These are phyloP conservation scores for Protobothrops mucrosquamatus DNA, from an alignment of 2,113 vertebrate genomes.

Conservation along the genomic window DNA sequence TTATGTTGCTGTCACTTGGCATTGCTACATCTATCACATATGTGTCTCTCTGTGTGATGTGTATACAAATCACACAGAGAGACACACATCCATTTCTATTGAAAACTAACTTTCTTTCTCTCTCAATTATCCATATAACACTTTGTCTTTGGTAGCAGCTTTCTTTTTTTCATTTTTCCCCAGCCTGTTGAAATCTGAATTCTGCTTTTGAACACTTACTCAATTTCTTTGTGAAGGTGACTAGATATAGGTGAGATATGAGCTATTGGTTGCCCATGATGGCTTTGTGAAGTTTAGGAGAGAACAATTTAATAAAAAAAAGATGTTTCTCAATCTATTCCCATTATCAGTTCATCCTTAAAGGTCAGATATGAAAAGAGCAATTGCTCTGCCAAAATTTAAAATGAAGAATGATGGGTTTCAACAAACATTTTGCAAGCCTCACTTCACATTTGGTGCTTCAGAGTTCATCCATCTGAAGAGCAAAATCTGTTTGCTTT, in stretches of 20 bases:
- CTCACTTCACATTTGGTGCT: slow-evolving; percentile 14
- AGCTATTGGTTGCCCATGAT: neutral
- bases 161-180: neutral
- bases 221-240: neutral
- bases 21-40: neutral
- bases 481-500: slow-evolving; percentile 18
- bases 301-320: neutral
- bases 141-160: neutral
- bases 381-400: neutral
- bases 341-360: slow-evolving; percentile 8
- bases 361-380: slow-evolving; percentile 20
- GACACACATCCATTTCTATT: neutral
- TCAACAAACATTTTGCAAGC: neutral
- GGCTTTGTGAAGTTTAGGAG: neutral
- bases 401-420: slow-evolving; percentile 22
- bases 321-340: neutral
- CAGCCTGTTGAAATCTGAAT: neutral
- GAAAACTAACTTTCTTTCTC: neutral
- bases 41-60: no score
- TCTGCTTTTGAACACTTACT: neutral
- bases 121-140: neutral
- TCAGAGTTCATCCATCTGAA: slow-evolving; percentile 23
- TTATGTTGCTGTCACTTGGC: neutral
- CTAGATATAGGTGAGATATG: neutral
- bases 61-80: neutral